Conservation (phyloP, 1,140 invertebrate species). For the Trichomalopsis sarcophagae region DNA sequence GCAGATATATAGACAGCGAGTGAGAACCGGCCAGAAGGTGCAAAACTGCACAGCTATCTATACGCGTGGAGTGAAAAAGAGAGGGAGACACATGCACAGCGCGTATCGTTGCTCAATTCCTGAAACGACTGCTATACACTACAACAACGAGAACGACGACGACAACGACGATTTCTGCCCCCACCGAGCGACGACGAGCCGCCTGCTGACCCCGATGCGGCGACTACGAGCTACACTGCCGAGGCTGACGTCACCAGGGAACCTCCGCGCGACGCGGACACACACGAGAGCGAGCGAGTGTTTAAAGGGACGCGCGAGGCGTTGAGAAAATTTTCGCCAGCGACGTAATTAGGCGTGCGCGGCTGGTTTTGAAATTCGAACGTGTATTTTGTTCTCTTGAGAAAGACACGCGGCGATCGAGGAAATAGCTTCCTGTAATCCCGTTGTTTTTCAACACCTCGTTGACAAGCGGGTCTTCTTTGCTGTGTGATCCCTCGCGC, state of each 20-base stretch:
- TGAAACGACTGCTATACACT: slow-evolving; percentile 6
- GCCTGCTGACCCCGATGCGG: slow-evolving; percentile 33
- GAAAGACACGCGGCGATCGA: too few relatives aligned
- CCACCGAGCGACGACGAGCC: neutral
- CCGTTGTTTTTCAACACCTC: neutral
- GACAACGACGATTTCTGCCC: neutral
- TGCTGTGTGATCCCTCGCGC: neutral
- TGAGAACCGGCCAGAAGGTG: too few relatives aligned
- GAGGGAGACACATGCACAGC: neutral
- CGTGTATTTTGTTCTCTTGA: neutral
- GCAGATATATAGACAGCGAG: too few relatives aligned
- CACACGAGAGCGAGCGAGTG: neutral
- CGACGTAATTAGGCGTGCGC: too few relatives aligned
- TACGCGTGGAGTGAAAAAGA: neutral
- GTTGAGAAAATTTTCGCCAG: neutral
- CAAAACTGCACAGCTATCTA: too few relatives aligned
- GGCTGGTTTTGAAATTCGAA: too few relatives aligned
- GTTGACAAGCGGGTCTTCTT: neutral
- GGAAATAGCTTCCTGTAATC: neutral
- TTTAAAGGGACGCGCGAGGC: neutral
- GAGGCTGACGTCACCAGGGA: slow-evolving; percentile 20
- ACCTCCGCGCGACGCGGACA: neutral
- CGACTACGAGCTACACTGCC: neutral
- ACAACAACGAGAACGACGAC: neutral
- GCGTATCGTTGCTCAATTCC: slow-evolving; percentile 33